Conservation (phyloP, 2,888 invertebrate species). For the Drosophila prostipennis region DNA sequence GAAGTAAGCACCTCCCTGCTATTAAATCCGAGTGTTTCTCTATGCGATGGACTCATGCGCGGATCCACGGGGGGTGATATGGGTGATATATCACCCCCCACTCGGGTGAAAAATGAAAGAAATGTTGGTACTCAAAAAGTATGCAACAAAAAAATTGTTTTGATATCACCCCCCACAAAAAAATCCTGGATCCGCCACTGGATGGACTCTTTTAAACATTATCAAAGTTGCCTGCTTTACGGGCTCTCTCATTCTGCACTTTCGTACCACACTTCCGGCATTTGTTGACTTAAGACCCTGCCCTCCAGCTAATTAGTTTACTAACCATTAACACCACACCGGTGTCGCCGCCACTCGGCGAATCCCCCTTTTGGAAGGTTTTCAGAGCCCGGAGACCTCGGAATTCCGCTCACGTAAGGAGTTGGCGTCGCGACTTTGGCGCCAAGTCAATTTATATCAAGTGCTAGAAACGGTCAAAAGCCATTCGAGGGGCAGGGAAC, state of each 20-base stretch:
- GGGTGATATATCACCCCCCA: no score
- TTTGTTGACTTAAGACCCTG: conserved; percentile 8
- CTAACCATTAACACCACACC: conserved; percentile 38
- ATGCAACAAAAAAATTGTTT: no score
- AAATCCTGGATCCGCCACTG: no score
- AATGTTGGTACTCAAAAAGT: no score
- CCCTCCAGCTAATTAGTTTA: conserved; percentile 28
- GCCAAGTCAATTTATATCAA: conserved; percentile 56
- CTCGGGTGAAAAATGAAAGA: no score
- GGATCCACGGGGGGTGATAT: no score
- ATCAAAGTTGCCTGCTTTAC: background rate
- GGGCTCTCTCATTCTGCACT: background rate
- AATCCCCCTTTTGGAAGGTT: background rate
- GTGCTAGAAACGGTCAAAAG: conserved; percentile 23
- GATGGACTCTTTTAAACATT: background rate
- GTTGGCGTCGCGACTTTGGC: conserved; percentile 30
- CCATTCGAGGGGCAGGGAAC: background rate
- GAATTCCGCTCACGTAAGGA: conserved; percentile 27
- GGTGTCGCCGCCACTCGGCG: background rate
- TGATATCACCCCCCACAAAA: no score
- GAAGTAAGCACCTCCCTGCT: no score
- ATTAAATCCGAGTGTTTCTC: no score
- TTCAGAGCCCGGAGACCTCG: conserved; percentile 11
- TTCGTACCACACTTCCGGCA: background rate
- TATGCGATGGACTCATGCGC: no score